Evolutionary conservation across 1,140 invertebrate genomes (phyloP), one percentile per base, ranked within the genome.

Genomic region (Choristoneura fumiferana): DNA sequence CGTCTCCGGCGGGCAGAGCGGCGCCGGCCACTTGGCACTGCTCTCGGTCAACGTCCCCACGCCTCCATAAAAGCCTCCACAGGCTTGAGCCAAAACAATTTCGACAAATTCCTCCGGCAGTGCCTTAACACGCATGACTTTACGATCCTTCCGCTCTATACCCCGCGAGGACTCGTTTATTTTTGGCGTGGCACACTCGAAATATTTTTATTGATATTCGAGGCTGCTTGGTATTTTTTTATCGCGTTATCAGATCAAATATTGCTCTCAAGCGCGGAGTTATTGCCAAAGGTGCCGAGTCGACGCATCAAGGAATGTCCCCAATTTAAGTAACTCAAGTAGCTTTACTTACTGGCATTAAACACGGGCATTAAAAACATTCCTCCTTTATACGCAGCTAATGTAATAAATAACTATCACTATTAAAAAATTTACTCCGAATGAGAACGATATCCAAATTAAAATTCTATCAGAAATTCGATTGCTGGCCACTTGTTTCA

Each of bases 11-110:
- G 77, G 76, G 58, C 80, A 75, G 63, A 72, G 60, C 66, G 81
- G 85, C 85, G 85, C 84, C 83, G 74, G 74, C 71, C 64, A 77
- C 76, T 85, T 87, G 84, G 84, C 84, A 86, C 52, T 61, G 73
- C 67, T 69, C 71, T 78, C 81, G 81, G 81, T 84, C 81, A 86
- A 73, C 73, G 81, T 87, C 71, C 81, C 67, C 72, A 38, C 64
- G 69, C 63, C 67, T 77, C 77, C 67, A 80, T 84, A 83, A 87
- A 84, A 81, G 81, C 80, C 81, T 83, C 71, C 67, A 65, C 69
- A 79, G 75, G 72, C 76, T 76, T 71, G 78, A 83, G 82, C 84
- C 84, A 87, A 87, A 84, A 86, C 83, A 84, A 86, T 87, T 87
- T 83, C 71, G 69, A 73, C 81, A 76, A 85, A 81, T 79, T 80